Evolutionary conservation across 2,888 invertebrate species (phyloP), one percentile per base, ranked within the genome.

Genomic region (Papilio elwesi): DNA sequence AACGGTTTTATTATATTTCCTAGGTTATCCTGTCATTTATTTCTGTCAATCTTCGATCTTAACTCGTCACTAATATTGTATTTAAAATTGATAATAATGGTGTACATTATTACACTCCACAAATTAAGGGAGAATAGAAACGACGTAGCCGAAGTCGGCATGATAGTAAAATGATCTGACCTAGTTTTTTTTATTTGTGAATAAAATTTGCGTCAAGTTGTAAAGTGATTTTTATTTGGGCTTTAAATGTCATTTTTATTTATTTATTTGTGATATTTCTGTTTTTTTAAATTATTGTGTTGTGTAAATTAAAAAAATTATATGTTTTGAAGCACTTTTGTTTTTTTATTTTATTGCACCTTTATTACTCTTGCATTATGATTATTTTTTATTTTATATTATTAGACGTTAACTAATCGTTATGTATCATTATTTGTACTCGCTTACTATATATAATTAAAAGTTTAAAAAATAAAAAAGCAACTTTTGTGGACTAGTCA

Each of bases 301-400:
- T 83, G 82, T 84, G 83, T 83, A 55, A 57, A 78, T 81, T 26
- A 26, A 75, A 78, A 87, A 89, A 89, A 90, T 91, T 89, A 90
- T 87, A 68, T 86, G 88, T 87, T 88, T 89, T 82, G 86, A 86
- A 88, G 84, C 86, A 84, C 88, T 87, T 91, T 91, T 81, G 80
- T 84, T 85, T 82, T 90, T 90, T 90, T 86, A 87, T 88, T 84
- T 84, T 80, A 81, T 80, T 78, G 76, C 82, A 81, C 80, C 76
- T 77, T 78, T 76, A 68, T 74, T 74, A 70, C 70, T 64, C 47
- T 13, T 63, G 13, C 48, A 59, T 68, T n/a, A n/a, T n/a, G n/a
- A n/a, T n/a, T n/a, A n/a, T n/a, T 70, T 66, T 55, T 73, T 67
- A 77, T 76, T 52, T 48, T 68, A 55, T 73, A 63, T 64, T 48